phyloP scores from a whole-genome alignment of 1,140 invertebrate genomes.

The Colletes latitarsis region DNA sequence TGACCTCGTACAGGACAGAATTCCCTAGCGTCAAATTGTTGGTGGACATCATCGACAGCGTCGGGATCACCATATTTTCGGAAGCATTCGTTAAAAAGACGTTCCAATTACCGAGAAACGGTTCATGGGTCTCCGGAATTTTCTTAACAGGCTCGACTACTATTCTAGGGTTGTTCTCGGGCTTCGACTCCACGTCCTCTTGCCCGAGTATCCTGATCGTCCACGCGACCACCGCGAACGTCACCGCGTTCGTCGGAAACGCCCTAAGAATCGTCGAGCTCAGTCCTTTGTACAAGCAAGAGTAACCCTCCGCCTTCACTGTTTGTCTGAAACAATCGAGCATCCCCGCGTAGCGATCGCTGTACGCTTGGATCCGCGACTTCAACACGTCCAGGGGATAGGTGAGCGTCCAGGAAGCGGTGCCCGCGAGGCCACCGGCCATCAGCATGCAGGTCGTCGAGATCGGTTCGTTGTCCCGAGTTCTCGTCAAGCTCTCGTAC shows the following conservation, averaged over 20 bases:
- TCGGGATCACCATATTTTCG: background rate
- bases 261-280: constrained; percentile 90
- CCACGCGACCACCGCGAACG: constrained; percentile 93
- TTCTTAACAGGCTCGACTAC: background rate
- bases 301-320: constrained; percentile 85
- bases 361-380: constrained; percentile 91
- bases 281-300: constrained; percentile 87
- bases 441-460: constrained; percentile 84
- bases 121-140: background rate
- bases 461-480: constrained; percentile 68
- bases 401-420: constrained; percentile 90
- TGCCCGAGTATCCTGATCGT: constrained; percentile 80
- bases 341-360: constrained; percentile 84
- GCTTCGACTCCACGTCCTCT: background rate
- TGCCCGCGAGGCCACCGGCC: constrained; percentile 92
- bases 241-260: constrained; percentile 96
- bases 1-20: background rate
- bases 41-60: background rate
- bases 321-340: constrained; percentile 88
- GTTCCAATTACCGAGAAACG: constrained; percentile 32
- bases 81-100: constrained; percentile 10
- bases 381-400: constrained; percentile 96
- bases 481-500: constrained; percentile 73
- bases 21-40: background rate
- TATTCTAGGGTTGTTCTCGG: too few relatives aligned